A percentile compares a stretch with the other conserved stretches of the same genome.
Conservation (phyloP, 1,140 invertebrate species). For the Sycobia sp. region DNA sequence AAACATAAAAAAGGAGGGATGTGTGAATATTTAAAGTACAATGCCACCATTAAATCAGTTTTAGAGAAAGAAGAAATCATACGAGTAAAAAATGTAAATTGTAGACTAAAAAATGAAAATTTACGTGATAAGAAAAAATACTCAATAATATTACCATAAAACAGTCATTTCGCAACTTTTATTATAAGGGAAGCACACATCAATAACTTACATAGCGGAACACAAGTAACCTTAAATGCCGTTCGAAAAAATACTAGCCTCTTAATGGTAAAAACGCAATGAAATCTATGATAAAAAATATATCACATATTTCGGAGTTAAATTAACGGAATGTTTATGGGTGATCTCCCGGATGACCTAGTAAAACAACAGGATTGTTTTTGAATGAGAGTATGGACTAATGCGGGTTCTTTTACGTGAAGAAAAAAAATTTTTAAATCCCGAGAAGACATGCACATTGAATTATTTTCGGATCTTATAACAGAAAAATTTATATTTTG, state of each 20-base stretch:
- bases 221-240: constrained; percentile 33
- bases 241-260: constrained; percentile 44
- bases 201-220: constrained; percentile 38
- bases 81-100: constrained; percentile 42
- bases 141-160: constrained; percentile 42
- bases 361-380: too few species aligned
- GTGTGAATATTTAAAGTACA: neutral
- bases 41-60: constrained; percentile 35
- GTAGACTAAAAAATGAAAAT: constrained; percentile 37
- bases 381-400: too few species aligned
- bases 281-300: too few species aligned
- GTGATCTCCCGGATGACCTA: too few species aligned
- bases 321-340: too few species aligned
- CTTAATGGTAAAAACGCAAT: constrained; percentile 30
- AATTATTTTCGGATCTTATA: too few species aligned
- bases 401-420: too few species aligned
- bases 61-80: constrained; percentile 35
- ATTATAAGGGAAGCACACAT: constrained; percentile 38
- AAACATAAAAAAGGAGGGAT: neutral
- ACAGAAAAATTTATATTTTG: too few species aligned
- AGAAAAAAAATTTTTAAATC: too few species aligned
- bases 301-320: too few species aligned
- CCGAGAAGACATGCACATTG: too few species aligned
- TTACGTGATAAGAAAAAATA: constrained; percentile 41
- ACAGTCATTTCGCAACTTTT: constrained; percentile 34